Base-by-base conservation (phyloP, 2,797 vertebrate species). In the Huso huso region DNA sequence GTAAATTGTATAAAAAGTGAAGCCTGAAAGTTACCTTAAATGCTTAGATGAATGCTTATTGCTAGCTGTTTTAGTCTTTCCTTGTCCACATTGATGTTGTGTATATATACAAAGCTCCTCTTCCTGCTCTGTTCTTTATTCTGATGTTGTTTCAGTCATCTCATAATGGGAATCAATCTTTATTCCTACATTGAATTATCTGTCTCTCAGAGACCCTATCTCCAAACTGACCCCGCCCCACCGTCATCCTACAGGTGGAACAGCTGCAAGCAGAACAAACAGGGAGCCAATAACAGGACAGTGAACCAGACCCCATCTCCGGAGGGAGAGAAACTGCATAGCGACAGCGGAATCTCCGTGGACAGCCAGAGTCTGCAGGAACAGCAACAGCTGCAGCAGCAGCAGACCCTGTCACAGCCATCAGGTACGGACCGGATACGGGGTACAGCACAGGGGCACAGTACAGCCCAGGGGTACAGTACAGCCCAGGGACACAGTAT, bases 191-290 rank as follows among this genome's bases (percentile, higher is more conserved):
- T 23, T n/a, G 8, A 8, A 8, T 18, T 23, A 2, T 3, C n/a
- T 66, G 48, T 66, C 48, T 66, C 11, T 23, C 23, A 23, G 23
- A 23, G 1, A 0, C 12, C 6, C 10, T 9, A 57, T 12, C 51
- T 51, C 1, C 9, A 10, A 23, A 0, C 66, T 66, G 48, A 1
- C 57, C 10, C 50, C 2, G 2, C 51, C 51, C 51, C 51, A 3
- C 51, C 51, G 11, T 55, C 55, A 18, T 49, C 50, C 67, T 62
- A 48, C 82, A 98, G 96, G 86, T 98, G 95, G 95, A 98, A 96
- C 86, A 98, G 89, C 88, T 99, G 94, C 83, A 98, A 99, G 71
- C 92, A 98, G 87, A 96, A 96, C 85, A 99, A 99, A 68, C 95
- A 96, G 69, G 94, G 92, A 0, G 95, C 93, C 70, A 95, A 96